These are phyloP conservation scores for Andrena praecox DNA, from an alignment of 2,888 invertebrate species.

Conservation along the genomic window DNA sequence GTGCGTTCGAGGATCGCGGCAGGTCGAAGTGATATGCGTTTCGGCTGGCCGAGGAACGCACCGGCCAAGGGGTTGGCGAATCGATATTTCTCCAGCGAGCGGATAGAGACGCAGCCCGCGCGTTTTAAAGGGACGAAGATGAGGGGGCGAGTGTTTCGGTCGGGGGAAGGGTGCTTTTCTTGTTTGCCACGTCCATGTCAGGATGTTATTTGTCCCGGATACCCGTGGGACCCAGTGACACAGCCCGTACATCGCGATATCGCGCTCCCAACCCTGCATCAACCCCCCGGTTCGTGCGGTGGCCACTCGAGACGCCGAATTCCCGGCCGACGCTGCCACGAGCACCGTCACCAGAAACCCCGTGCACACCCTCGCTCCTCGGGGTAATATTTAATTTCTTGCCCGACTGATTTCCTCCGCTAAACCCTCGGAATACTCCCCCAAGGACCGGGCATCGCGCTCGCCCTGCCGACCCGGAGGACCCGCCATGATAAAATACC, in stretches of 20 bases:
- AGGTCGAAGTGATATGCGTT: background rate
- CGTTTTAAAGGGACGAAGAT: constrained; percentile 60
- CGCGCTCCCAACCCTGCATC: constrained; percentile 19
- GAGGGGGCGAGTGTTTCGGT: constrained; percentile 15
- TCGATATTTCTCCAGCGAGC: constrained; percentile 49
- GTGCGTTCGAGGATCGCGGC: constrained; percentile 11
- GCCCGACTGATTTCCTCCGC: constrained; percentile 78
- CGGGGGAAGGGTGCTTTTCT: constrained; percentile 60
- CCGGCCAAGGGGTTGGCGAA: background rate
- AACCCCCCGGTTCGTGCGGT: constrained; percentile 18
- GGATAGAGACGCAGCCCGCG: constrained; percentile 44
- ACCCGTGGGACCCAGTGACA: constrained; percentile 70
- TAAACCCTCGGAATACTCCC: constrained; percentile 67
- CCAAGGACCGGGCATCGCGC: constrained; percentile 54
- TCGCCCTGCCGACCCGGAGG: constrained; percentile 25
- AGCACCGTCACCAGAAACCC: constrained; percentile 38
- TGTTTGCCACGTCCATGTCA: constrained; percentile 73
- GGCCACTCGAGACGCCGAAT: constrained; percentile 66
- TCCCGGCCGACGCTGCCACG: constrained; percentile 56
- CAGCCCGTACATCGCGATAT: constrained; percentile 61
- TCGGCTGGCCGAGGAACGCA: background rate
- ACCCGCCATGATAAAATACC: constrained; percentile 74
- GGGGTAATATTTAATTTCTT: constrained; percentile 82
- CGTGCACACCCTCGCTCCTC: constrained; percentile 59
- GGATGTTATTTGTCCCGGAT: constrained; percentile 76